Base-by-base conservation (phyloP, 1,140 invertebrate species). In the Triops longicaudatus region DNA sequence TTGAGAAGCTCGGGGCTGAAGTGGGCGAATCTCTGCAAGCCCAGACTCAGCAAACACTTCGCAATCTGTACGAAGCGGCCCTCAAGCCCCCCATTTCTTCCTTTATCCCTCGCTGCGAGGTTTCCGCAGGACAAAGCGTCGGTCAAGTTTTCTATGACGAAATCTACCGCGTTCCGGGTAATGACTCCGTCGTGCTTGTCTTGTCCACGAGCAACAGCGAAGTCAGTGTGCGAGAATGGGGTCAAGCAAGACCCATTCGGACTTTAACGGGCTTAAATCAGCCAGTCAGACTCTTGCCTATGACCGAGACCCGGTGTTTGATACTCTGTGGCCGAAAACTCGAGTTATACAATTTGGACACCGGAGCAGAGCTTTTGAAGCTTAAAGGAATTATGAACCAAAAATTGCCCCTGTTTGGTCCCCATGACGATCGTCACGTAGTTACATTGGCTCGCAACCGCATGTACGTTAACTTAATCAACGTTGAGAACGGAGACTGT, bases 381-480 rank as follows among this genome's bases (percentile, higher is more conserved):
- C 31, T 79, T 17, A 71, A 73, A 43, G 73, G 93, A 43, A 92
- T 95, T 2, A 94, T 96, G 92, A 95, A 95, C 86, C 92, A 95
- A 82, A 94, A 94, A 84, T 94, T 95, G 93, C 92, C 93, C 43
- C n/a, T 78, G 43, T 76, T 75, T 85, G 93, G 92, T 1, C 86
- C 94, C 6, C 92, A 94, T 82, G 91, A 93, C 85, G 83, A 88
- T 63, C 88, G 89, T 26, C 92, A 94, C 83, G 84, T 94, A 73
- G 93, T 95, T 14, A 90, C 92, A 17, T 85, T 96, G 17, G 93
- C 92, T 1, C 86, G 93, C 63, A 95, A 95, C 84, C 83, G 93
- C 78, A 95, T 96, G 93, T 94, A 95, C 83, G 92, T 95, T 63
- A 94, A 95, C 84, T 87, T 96, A 77, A 93, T 94, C 89, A 93